Evolutionary conservation across 2,113 vertebrate species (phyloP).

Genomic region (Penelope pileata): DNA sequence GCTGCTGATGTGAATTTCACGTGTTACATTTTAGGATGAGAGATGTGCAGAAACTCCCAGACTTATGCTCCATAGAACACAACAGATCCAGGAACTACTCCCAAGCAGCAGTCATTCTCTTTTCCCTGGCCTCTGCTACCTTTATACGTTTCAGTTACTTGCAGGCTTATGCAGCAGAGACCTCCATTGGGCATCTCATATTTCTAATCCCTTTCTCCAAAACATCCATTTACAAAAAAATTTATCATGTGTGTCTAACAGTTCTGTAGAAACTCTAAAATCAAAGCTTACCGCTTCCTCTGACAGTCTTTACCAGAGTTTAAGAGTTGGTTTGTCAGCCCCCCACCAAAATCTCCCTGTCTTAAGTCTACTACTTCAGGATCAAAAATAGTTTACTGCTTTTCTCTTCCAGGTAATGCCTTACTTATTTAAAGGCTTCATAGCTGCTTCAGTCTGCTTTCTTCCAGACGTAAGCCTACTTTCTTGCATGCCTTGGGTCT

Average conservation of each 20-base stretch:
- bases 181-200: accelerated
- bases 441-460: neutral
- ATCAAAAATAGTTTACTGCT: neutral
- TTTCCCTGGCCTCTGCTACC: neutral
- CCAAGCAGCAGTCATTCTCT: no score
- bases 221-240: neutral
- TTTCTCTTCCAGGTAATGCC: no score
- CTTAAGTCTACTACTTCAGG: neutral
- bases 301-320: neutral
- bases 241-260: accelerated
- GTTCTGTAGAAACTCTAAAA: neutral
- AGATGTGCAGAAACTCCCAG: accelerated
- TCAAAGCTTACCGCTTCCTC: neutral
- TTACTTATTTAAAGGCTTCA: neutral
- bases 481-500: neutral
- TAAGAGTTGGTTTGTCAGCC: neutral
- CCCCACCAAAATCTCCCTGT: neutral
- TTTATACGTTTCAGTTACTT: accelerated
- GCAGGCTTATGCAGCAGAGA: neutral
- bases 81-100: neutral
- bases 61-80: neutral
- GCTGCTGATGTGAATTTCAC: accelerated
- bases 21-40: neutral
- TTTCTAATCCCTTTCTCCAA: neutral
- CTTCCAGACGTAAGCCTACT: neutral